Evolutionary conservation across 2,113 vertebrate genomes (phyloP), one percentile per base, ranked within the genome.

Genomic region (Neofelis nebulosa): DNA sequence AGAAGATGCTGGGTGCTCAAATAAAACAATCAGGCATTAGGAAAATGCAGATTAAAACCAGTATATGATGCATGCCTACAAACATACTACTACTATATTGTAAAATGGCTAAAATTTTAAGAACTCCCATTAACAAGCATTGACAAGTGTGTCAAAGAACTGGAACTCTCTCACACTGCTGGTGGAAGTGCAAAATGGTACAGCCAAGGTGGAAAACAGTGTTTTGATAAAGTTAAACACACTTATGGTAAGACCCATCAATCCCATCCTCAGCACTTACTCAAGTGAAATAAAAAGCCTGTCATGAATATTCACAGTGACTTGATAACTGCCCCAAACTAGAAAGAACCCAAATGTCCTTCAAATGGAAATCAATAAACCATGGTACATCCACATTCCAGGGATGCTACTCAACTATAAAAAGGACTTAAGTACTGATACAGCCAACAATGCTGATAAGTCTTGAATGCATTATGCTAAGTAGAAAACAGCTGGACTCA

Each of bases 211-310:
- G 52, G 41, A 52, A 94, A 69, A 76, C 2, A 10, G 36, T 36
- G 50, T n/a, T 96, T 89, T 79, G 33, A 73, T 50, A 65, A 89
- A 48, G 14, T 68, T 88, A 79, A 81, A 91, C 31, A 68, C 14
- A 41, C 41, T 78, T 63, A 65, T 1, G 41, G 12, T 15, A 71
- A 6, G 31, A 91, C 50, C 69, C 76, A 69, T 74, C 45, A 68
- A 41, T 66, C 31, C 36, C 65, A 66, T 6, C 27, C 27, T 73
- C 55, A 68, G 52, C 85, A 74, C 86, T 52, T 81, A 82, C 11
- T 66, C 87, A 83, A 57, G n/a, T 31, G 23, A 94, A 94, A 83
- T 76, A 90, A 78, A 93, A 95, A 87, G 27, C 10, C n/a, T 45
- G 63, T 27, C 50, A 69, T 63, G 29, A 45, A 65, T 45, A 16